Evolutionary conservation across 2,113 vertebrate species (phyloP).

Genomic region (Pelmatolapia mariae): DNA sequence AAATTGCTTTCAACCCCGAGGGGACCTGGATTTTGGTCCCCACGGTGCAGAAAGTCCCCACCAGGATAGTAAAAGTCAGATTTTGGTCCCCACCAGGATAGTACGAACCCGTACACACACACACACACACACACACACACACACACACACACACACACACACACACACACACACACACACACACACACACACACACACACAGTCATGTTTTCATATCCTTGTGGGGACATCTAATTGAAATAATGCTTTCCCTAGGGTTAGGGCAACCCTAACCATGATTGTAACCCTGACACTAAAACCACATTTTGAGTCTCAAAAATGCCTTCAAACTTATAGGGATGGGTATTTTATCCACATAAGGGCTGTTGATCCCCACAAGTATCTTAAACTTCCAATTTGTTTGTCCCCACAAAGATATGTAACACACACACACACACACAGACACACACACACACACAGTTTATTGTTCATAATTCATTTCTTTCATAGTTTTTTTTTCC

Average conservation of each 20-base stretch:
- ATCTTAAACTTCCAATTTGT: not conserved
- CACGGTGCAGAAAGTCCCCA: too few relatives aligned
- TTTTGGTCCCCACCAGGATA: too few relatives aligned
- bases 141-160: not conserved
- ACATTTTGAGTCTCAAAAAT: not conserved
- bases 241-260: not conserved
- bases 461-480: not conserved
- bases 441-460: not conserved
- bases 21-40: too few relatives aligned
- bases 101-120: not conserved
- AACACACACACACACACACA: not conserved
- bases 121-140: not conserved
- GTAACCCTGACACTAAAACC: not conserved
- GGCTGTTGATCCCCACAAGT: not conserved
- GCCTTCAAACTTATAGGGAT: not conserved
- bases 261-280: not conserved
- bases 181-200: not conserved
- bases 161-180: not conserved
- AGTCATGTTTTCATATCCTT: not conserved
- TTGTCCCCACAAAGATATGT: not conserved
- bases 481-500: not conserved
- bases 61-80: too few relatives aligned
- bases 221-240: not conserved
- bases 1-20: too few relatives aligned
- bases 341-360: not conserved